Evolutionary conservation across 2,797 vertebrate species (phyloP).

Genomic region (Argya squamiceps): DNA sequence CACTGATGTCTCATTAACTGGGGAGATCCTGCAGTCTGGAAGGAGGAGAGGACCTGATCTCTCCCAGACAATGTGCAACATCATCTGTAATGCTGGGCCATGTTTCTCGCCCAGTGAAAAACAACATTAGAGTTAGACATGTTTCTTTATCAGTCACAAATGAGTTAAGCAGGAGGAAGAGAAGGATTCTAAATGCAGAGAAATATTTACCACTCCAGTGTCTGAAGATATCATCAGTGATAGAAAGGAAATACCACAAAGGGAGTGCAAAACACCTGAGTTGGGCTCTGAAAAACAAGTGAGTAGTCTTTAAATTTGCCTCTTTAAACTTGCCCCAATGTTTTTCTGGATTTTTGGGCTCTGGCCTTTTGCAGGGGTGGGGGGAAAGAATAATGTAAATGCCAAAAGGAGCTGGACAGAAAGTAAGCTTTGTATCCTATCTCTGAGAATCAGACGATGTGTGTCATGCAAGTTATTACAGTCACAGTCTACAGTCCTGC

Average conservation of each 20-base stretch:
- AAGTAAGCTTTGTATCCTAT: conserved; percentile 68
- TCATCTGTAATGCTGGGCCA: fast-evolving
- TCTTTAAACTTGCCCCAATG: background rate
- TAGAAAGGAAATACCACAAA: background rate
- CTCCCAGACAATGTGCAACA: background rate
- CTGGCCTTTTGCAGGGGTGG: background rate
- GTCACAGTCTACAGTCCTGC: conserved; percentile 71
- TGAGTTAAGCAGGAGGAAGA: background rate
- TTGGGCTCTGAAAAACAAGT: background rate
- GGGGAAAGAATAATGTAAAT: conserved; percentile 12
- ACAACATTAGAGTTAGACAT: background rate
- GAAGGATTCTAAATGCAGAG: background rate
- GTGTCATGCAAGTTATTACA: conserved; percentile 75
- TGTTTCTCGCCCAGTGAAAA: background rate
- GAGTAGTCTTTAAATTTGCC: background rate
- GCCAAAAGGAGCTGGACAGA: conserved; percentile 54
- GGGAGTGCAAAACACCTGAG: background rate
- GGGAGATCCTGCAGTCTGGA: background rate
- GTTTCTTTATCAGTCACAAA: background rate
- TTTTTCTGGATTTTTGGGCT: conserved; percentile 6
- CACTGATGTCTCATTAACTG: background rate
- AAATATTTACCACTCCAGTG: background rate
- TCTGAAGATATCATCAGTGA: background rate
- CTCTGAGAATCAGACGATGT: conserved; percentile 74
- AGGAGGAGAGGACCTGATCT: background rate